phyloP scores from a whole-genome alignment of 1,140 invertebrate genomes.

The Psix sp. region DNA sequence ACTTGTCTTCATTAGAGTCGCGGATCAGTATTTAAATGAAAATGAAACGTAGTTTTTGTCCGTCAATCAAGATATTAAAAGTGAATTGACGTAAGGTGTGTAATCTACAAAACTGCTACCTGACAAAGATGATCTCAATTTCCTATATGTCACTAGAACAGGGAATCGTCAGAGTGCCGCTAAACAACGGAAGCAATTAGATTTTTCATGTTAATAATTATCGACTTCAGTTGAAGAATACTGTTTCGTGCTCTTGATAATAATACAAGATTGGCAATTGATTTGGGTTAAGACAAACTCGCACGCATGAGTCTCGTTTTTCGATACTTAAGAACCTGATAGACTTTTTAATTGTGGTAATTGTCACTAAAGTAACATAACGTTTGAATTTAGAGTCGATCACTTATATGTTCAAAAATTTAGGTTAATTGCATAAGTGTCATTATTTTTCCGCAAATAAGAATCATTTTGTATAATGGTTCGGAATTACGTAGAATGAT shows the following conservation, averaged over 20 bases:
- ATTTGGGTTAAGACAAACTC: slow-evolving; percentile 14
- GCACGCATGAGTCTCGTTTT: neutral
- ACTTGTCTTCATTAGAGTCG: slow-evolving; percentile 13
- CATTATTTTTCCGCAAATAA: neutral
- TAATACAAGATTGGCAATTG: neutral
- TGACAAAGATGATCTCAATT: slow-evolving; percentile 23
- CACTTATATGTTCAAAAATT: neutral
- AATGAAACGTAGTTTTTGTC: slow-evolving; percentile 23
- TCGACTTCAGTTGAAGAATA: slow-evolving; percentile 1
- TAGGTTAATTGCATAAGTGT: slow-evolving; percentile 1
- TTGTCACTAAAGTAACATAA: slow-evolving; percentile 1
- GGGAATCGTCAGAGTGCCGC: neutral
- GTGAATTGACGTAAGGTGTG: slow-evolving; percentile 6
- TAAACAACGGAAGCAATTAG: slow-evolving; percentile 29
- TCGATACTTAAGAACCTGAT: too few relatives aligned
- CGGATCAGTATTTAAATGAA: slow-evolving; percentile 7
- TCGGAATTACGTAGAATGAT: too few relatives aligned
- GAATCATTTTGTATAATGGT: neutral
- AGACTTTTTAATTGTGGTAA: slow-evolving; percentile 12
- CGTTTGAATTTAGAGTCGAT: slow-evolving; percentile 4
- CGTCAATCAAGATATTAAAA: slow-evolving; percentile 15
- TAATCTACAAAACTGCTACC: slow-evolving; percentile 23
- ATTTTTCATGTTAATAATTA: slow-evolving; percentile 26
- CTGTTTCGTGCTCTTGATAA: slow-evolving; percentile 25
- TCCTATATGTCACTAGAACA: slow-evolving; percentile 29